Conservation (phyloP, 2,797 vertebrate genomes). For the Aldrovandia affinis region DNA sequence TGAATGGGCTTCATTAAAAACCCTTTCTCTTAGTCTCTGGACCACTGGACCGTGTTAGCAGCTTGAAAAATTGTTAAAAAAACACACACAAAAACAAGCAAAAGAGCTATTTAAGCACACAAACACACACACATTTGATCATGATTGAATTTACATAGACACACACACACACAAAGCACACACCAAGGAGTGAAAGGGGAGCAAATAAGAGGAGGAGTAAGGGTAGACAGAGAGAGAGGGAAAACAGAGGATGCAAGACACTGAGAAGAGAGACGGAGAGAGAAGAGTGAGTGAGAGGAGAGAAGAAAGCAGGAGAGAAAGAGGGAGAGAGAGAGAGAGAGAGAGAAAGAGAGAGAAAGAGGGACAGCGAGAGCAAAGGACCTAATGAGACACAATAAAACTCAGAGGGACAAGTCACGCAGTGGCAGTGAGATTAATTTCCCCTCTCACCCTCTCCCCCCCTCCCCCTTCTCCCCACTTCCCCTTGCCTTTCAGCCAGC, state of each 20-base stretch:
- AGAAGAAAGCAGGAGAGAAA: background rate
- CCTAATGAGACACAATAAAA: constrained; percentile 1
- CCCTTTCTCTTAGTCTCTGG: background rate
- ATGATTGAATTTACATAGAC: no score
- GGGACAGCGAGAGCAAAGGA: background rate
- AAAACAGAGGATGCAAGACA: constrained; percentile 24
- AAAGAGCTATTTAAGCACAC: background rate
- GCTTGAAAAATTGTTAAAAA: background rate
- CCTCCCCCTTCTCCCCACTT: background rate
- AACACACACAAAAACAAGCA: background rate
- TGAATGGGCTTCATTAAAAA: background rate
- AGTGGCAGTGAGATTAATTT: constrained; percentile 8
- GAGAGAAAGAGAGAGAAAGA: constrained; percentile 35
- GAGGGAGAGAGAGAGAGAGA: background rate
- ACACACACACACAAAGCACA: no score
- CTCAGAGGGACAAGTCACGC: background rate
- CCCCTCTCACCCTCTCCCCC: no score
- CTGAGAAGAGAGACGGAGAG: constrained; percentile 21
- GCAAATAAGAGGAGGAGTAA: background rate
- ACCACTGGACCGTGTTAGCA: background rate
- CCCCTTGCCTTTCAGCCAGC: background rate
- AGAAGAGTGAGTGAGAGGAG: background rate
- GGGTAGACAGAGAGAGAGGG: constrained; percentile 5
- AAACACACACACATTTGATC: background rate
- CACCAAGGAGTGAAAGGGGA: background rate